phyloP scores from a whole-genome alignment of 2,113 vertebrate genomes.

The Microcebus murinus region DNA sequence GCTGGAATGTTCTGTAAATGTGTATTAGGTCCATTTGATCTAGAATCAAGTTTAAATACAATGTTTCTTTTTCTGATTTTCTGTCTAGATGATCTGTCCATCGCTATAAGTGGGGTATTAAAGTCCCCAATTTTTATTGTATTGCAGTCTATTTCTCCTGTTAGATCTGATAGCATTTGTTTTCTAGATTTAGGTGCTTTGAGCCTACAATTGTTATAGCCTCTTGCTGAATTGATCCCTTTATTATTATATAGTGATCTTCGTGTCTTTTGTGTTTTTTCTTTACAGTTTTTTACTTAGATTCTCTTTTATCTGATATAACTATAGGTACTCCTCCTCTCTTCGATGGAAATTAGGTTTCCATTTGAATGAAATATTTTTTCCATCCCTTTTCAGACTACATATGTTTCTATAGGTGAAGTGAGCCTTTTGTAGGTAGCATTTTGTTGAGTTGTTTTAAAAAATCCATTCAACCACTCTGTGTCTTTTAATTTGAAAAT shows the following conservation, averaged over 20 bases:
- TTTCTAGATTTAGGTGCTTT: neutral
- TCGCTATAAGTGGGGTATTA: neutral
- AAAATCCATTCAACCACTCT: neutral
- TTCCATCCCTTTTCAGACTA: neutral
- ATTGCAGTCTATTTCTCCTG: neutral
- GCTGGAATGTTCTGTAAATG: neutral
- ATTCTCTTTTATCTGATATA: neutral
- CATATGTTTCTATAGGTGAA: neutral
- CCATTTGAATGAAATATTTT: neutral
- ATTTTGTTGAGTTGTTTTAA: neutral
- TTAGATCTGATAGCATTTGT: neutral
- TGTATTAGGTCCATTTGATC: neutral
- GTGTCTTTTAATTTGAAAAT: neutral
- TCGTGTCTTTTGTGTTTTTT: neutral
- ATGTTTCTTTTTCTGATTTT: neutral
- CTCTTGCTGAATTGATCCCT: neutral
- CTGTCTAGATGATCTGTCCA: neutral
- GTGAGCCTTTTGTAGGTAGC: neutral
- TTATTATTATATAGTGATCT: neutral
- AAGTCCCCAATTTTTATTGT: neutral
- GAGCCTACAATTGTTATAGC: neutral
- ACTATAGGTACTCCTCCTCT: neutral
- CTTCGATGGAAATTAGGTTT: neutral
- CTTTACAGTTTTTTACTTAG: neutral
- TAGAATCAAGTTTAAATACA: neutral